These are phyloP conservation scores for Listronotus bonariensis DNA, from an alignment of 1,140 invertebrate genomes.

Conservation along the genomic window DNA sequence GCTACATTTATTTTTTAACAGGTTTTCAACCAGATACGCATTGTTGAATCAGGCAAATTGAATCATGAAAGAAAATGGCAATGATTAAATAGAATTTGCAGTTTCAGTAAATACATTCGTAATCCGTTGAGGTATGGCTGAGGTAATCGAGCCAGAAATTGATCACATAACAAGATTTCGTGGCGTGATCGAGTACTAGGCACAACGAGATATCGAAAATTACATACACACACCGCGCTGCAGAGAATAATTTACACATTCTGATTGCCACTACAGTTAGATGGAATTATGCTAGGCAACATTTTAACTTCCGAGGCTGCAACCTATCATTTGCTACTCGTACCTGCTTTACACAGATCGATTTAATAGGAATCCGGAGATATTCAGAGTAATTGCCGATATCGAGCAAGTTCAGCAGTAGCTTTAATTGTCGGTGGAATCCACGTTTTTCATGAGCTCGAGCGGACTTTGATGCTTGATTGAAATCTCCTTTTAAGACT, in stretches of 20 bases:
- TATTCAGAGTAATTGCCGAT: slow-evolving; percentile 38
- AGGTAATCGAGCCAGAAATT: slow-evolving; percentile 45
- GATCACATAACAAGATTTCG: slow-evolving; percentile 48
- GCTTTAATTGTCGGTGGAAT: slow-evolving; percentile 44
- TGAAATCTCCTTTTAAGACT: slow-evolving; percentile 23
- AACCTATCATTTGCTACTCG: slow-evolving; percentile 50
- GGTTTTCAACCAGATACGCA: slow-evolving; percentile 17
- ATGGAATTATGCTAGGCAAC: slow-evolving; percentile 50
- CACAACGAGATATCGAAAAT: slow-evolving; percentile 49
- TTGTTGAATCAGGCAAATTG: slow-evolving; percentile 27
- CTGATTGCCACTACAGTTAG: slow-evolving; percentile 52
- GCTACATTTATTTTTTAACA: background rate
- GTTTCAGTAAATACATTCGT: slow-evolving; percentile 22
- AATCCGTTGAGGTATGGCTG: slow-evolving; percentile 13
- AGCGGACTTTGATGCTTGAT: slow-evolving; percentile 20
- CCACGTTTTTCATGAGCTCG: slow-evolving; percentile 23
- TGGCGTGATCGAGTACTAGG: slow-evolving; percentile 47
- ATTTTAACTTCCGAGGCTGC: slow-evolving; percentile 51
- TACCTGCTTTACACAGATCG: slow-evolving; percentile 46
- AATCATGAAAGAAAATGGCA: slow-evolving; percentile 19
- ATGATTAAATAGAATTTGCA: slow-evolving; percentile 27
- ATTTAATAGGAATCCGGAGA: slow-evolving; percentile 50
- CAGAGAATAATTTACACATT: slow-evolving; percentile 50
- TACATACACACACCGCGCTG: slow-evolving; percentile 41
- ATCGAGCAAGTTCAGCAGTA: slow-evolving; percentile 35